Evolutionary conservation across 1,140 invertebrate genomes (phyloP).

Genomic region (Apis mellifera): DNA sequence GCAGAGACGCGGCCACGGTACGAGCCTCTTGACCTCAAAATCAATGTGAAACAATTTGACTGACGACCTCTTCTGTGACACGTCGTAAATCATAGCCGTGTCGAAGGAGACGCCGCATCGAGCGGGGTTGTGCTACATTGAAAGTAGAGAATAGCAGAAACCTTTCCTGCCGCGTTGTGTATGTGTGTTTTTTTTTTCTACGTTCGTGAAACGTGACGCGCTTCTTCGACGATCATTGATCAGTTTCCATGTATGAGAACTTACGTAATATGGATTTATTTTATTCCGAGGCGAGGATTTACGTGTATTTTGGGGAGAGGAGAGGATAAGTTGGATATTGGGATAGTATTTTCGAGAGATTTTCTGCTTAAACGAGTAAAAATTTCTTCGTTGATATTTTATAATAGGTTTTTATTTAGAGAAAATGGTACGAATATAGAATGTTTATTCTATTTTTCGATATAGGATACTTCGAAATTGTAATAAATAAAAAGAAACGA

Average conservation of each 20-base stretch:
- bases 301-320: not conserved
- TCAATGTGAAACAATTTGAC: conserved; percentile 68
- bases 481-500: too few species aligned
- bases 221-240: not conserved
- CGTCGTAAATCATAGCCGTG: conserved; percentile 54
- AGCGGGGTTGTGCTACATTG: not conserved
- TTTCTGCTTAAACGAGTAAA: too few species aligned
- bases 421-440: too few species aligned
- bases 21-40: conserved; percentile 62
- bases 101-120: conserved; percentile 37
- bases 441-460: too few species aligned
- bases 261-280: rapidly evolving
- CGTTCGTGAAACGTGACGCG: not conserved
- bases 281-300: not conserved
- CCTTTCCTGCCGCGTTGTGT: not conserved
- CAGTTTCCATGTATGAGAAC: not conserved
- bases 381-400: too few species aligned
- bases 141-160: conserved; percentile 17
- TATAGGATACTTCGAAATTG: too few species aligned
- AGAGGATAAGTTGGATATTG: too few species aligned
- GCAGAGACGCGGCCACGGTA: conserved; percentile 52
- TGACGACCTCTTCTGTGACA: conserved; percentile 58
- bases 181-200: too few species aligned
- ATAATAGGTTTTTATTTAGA: too few species aligned
- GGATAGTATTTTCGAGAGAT: too few species aligned